phyloP scores from a whole-genome alignment of 2,888 invertebrate species.

The Xestia rhomboidea region DNA sequence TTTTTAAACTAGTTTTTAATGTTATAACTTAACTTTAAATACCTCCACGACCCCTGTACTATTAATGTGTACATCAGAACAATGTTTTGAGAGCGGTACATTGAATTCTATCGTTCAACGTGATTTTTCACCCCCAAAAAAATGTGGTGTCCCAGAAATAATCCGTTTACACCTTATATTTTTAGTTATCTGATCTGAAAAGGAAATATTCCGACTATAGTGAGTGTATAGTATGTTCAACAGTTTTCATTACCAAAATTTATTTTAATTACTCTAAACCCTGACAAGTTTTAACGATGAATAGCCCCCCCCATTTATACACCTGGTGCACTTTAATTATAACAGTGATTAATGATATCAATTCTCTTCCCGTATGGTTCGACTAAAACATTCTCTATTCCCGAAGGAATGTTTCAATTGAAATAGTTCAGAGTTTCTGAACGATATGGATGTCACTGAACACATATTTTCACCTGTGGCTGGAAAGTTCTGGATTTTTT shows the following conservation, averaged over 20 bases:
- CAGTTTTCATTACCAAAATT: not conserved
- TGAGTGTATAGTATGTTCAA: too few species aligned
- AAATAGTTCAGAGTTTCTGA: conserved; percentile 74
- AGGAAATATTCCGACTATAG: too few species aligned
- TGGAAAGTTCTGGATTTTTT: conserved; percentile 27
- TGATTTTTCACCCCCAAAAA: too few species aligned
- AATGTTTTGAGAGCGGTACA: too few species aligned
- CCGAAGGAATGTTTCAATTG: conserved; percentile 74
- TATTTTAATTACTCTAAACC: not conserved
- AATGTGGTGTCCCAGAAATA: too few species aligned
- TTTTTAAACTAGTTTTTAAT: too few species aligned
- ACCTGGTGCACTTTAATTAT: conserved; percentile 53
- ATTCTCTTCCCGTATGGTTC: conserved; percentile 29
- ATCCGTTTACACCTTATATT: too few species aligned
- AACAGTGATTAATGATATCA: conserved; percentile 47
- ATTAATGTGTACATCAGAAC: too few species aligned
- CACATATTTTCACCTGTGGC: conserved; percentile 39
- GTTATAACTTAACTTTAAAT: too few species aligned
- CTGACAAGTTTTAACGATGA: conserved; percentile 24
- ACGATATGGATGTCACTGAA: conserved; percentile 41
- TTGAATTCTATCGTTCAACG: too few species aligned
- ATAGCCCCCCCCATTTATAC: conserved; percentile 24
- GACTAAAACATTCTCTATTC: conserved; percentile 56
- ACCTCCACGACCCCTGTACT: too few species aligned
- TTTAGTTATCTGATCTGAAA: too few species aligned